phyloP scores from a whole-genome alignment of 1,140 invertebrate genomes.

The Papilio polytes region DNA sequence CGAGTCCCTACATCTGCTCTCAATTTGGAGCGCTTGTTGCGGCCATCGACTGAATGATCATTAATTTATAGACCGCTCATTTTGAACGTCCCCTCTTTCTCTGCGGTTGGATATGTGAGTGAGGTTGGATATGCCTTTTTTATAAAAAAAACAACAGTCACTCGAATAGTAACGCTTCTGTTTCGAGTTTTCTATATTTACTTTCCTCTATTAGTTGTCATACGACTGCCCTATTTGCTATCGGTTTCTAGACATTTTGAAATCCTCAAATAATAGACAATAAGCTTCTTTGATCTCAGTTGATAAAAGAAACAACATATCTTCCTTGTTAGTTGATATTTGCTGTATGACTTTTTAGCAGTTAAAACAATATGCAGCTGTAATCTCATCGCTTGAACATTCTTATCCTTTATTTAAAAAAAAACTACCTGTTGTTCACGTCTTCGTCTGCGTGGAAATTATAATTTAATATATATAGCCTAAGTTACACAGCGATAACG shows the following conservation, averaged over 20 bases:
- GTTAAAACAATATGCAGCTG: no score
- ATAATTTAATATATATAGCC: no score
- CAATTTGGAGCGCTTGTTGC: conserved; percentile 10
- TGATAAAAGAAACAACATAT: no score
- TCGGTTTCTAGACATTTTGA: background rate
- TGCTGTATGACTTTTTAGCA: no score
- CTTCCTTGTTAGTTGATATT: no score
- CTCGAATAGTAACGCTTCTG: background rate
- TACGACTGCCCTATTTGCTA: background rate
- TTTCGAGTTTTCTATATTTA: background rate
- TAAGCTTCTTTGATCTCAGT: conserved; percentile 13
- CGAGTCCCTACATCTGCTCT: conserved; percentile 9
- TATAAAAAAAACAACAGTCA: background rate
- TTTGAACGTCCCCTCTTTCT: background rate
- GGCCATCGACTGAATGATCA: conserved; percentile 4
- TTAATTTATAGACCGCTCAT: conserved; percentile 9
- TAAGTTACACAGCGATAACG: no score
- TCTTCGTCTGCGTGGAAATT: no score
- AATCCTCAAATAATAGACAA: conserved; percentile 23
- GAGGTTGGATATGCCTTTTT: background rate
- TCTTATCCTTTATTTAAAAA: no score
- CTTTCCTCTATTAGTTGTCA: no score
- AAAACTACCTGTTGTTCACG: no score
- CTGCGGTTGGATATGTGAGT: background rate
- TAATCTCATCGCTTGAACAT: no score